Evolutionary conservation across 2,888 invertebrate genomes (phyloP), one percentile per base, ranked within the genome.

Genomic region (Tetheella fluctuosa): DNA sequence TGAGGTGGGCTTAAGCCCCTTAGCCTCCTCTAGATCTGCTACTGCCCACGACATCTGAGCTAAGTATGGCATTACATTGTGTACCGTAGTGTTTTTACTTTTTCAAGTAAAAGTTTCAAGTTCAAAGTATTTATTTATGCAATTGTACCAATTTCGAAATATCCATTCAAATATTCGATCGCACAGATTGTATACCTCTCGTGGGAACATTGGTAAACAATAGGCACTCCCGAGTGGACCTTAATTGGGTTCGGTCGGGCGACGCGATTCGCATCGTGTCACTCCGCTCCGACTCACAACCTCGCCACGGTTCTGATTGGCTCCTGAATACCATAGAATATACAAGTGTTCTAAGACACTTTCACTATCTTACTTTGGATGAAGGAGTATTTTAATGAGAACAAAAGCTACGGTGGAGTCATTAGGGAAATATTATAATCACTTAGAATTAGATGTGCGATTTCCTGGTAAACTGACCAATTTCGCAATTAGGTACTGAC

Each of bases 181-280:
- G 15, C 10, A n/a, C 10, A 39, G n/a, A 48, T n/a, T 20, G 17
- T 48, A 48, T 20, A 48, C n/a, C 7, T 48, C 48, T 20, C 17
- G 48, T 48, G 48, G 48, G 48, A 48, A 48, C 48, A 48, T 48
- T 48, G 48, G 48, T 8, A 48, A 48, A 48, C 48, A 48, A 48
- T 48, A 20, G 48, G 20, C 48, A 48, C n/a, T 48, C 48, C 48
- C 39, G 39, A 39, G 39, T 39, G 48, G 48, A 1, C 20, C 48
- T 54, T 53, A 52, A 23, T 48, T 57, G 59, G 39, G 54, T 28
- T 42, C 23, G 34, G 39, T 28, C 34, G 42, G 57, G 23, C 61
- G 61, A 61, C 61, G 55, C 56, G 57, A 59, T 60, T 58, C 52
- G 48, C 30, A 25, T 63, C 63, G 52, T 48, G 17, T 48, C 48